Conservation (phyloP, 2,797 vertebrate species). For the Poeciliopsis paucimaculata region DNA sequence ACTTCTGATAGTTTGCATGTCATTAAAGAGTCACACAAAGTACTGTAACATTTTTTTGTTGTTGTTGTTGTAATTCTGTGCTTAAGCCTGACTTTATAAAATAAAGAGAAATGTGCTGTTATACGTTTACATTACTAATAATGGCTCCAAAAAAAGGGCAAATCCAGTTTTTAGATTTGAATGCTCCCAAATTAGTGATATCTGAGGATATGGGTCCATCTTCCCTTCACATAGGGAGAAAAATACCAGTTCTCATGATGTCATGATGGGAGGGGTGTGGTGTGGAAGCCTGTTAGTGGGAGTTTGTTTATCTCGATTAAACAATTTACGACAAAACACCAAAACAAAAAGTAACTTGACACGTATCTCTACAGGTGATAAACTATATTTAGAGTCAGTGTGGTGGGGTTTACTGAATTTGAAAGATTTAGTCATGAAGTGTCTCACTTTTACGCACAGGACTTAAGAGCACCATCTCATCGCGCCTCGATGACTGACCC, state of each 20-base stretch:
- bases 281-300: background rate
- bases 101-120: background rate
- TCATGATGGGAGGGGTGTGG: constrained; percentile 1
- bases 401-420: background rate
- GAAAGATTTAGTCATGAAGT: background rate
- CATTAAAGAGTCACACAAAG: background rate
- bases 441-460: constrained; percentile 51
- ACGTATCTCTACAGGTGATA: background rate
- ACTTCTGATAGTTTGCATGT: background rate
- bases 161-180: background rate
- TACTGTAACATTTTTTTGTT: background rate
- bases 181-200: background rate
- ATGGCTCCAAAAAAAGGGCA: background rate
- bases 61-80: too few species aligned
- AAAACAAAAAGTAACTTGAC: background rate
- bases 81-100: background rate
- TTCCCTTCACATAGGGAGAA: background rate
- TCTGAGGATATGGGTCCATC: background rate
- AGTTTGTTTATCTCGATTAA: background rate
- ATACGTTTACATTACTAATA: background rate
- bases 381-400: background rate
- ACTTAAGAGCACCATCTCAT: constrained; percentile 1
- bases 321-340: background rate
- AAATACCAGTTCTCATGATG: background rate
- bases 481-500: constrained; percentile 13